Evolutionary conservation across 2,888 invertebrate species (phyloP).

Genomic region (Dichetophora obliterata): DNA sequence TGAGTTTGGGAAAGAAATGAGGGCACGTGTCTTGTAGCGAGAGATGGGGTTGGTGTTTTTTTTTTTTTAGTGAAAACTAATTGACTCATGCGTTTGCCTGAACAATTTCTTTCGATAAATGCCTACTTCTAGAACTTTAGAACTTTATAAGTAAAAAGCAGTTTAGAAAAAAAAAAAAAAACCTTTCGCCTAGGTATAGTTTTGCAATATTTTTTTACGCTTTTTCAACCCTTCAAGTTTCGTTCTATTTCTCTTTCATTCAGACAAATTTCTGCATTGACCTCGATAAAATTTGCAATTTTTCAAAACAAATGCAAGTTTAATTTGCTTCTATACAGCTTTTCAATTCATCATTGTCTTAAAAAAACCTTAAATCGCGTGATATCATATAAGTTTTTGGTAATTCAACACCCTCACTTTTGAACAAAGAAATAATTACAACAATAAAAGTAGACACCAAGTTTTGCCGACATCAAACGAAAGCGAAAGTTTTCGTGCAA

Average conservation of each 20-base stretch:
- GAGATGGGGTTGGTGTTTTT: too few species aligned
- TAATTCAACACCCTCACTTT: conserved; percentile 42
- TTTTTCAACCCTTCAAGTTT: not conserved
- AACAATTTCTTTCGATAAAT: not conserved
- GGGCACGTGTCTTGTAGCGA: not conserved
- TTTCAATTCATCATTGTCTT: not conserved
- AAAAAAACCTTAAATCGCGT: conserved; percentile 36
- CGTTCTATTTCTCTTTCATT: not conserved
- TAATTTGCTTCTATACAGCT: not conserved
- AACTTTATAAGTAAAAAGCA: too few species aligned
- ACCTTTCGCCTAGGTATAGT: not conserved
- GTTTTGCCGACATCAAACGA: not conserved
- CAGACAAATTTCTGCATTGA: not conserved
- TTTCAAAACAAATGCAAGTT: not conserved
- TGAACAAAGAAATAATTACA: not conserved
- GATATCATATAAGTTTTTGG: conserved; percentile 43
- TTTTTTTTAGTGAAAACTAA: too few species aligned
- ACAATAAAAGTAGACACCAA: conserved; percentile 11
- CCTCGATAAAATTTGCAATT: not conserved
- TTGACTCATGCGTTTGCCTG: not conserved
- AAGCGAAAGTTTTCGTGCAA: conserved; percentile 36
- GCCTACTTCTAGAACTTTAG: not conserved
- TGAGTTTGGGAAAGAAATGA: not conserved
- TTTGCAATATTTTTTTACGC: not conserved
- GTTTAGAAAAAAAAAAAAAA: too few species aligned